phyloP scores from a whole-genome alignment of 1,140 invertebrate genomes.

The Magallana gigas region DNA sequence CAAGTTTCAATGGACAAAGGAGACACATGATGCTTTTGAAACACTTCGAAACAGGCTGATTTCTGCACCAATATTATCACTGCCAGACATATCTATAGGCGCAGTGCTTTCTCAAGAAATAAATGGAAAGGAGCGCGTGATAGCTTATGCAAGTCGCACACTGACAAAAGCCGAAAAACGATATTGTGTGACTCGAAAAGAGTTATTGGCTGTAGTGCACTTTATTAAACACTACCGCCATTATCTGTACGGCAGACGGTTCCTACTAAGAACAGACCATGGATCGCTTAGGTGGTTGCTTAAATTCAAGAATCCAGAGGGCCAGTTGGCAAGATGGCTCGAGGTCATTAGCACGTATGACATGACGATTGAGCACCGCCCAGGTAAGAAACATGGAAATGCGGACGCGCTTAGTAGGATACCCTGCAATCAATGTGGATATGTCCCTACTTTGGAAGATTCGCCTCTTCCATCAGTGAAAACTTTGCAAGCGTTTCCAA shows the following conservation, averaged over 20 bases:
- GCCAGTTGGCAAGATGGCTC: constrained; percentile 35
- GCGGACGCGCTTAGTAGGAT: background rate
- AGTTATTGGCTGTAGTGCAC: constrained; percentile 1
- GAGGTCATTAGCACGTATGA: constrained; percentile 10
- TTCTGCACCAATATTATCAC: too few relatives aligned
- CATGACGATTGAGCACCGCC: constrained; percentile 21
- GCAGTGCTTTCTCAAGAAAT: constrained; percentile 67
- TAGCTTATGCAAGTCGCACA: constrained; percentile 40
- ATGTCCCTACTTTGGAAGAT: background rate
- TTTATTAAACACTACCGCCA: constrained; percentile 28
- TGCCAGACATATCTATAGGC: constrained; percentile 52
- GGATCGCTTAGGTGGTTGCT: constrained; percentile 27
- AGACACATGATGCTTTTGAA: too few relatives aligned
- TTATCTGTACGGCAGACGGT: constrained; percentile 37
- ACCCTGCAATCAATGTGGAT: constrained; percentile 26
- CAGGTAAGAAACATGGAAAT: constrained; percentile 15
- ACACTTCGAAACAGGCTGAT: too few relatives aligned
- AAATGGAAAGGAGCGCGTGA: constrained; percentile 19
- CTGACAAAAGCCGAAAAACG: constrained; percentile 36
- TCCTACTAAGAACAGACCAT: background rate
- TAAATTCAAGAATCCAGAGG: constrained; percentile 32
- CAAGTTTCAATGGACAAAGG: background rate
- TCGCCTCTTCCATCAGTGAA: background rate
- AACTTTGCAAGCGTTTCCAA: background rate
- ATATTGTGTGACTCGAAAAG: constrained; percentile 39